Base-by-base conservation (phyloP, 2,888 invertebrate genomes). In the Coelinius sp. region DNA sequence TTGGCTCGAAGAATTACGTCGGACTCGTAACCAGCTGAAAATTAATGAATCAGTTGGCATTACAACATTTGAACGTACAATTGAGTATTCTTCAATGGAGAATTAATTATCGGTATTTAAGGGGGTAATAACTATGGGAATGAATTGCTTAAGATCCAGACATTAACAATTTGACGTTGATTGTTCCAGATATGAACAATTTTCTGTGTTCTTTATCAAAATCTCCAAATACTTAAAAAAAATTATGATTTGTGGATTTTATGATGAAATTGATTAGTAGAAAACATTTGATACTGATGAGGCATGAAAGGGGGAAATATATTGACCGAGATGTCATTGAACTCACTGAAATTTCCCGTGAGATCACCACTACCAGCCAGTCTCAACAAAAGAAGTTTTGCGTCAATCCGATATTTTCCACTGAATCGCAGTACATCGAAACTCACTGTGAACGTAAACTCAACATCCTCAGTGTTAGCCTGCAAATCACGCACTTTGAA, bases 341-440 rank as follows among this genome's bases (percentile, higher is more conserved):
- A 90, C 92, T 91, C 86, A 93, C 93, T 91, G 80, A 93, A 92
- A 65, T 91, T 92, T 75, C 93, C 93, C 0, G 89, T 91, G 75
- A 93, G 90, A 72, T 92, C 91, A 17, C 93, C 93, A 75, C 90
- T 86, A 20, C 93, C 93, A 75, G 91, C 89, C 14, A 93, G 88
- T 77, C 91, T 89, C 25, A 93, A 85, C 46, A 93, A 85, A 44
- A 93, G 83, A 8, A 93, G 89, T 72, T 92, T 90, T 79, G 93
- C 92, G 80, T 93, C 91, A 88, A 93, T 91, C 84, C 92, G 91
- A 86, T 93, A 93, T 79, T 93, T 91, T 22, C 93, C 93, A 69
- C 89, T 88, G 81, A 93, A 92, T 73, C 90, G 90, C 69, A 93
- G 82, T 68, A 88, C 88, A 0, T 92, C 92, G 31, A 93, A 88